phyloP scores from a whole-genome alignment of 2,797 vertebrate species.

The Peromyscus nudipes region DNA sequence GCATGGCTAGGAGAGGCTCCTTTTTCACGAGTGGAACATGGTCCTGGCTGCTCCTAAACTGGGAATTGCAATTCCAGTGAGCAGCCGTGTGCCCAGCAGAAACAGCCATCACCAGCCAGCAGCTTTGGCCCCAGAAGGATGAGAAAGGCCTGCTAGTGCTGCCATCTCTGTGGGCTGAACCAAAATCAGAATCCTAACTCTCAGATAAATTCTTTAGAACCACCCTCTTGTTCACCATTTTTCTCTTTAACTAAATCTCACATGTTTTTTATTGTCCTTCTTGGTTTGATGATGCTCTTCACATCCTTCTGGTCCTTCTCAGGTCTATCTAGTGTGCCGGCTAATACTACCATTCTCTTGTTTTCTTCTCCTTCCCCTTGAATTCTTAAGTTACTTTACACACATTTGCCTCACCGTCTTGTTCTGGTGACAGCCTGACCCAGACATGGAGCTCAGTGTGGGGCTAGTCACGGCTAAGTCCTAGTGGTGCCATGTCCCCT shows the following conservation, averaged over 20 bases:
- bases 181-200: no score
- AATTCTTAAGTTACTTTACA: not conserved
- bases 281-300: not conserved
- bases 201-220: not conserved
- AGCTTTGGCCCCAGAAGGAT: not conserved
- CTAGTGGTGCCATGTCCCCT: rapidly evolving
- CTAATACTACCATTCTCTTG: not conserved
- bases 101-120: not conserved
- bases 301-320: not conserved
- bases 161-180: not conserved
- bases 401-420: not conserved
- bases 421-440: not conserved
- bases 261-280: no score
- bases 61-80: not conserved
- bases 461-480: not conserved
- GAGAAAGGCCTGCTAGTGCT: not conserved
- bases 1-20: not conserved
- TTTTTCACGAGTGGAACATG: not conserved
- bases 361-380: not conserved
- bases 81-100: not conserved
- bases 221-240: not conserved
- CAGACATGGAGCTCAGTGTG: not conserved
- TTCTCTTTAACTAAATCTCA: not conserved
- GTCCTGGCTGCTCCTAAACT: not conserved
- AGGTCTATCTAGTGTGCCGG: not conserved